phyloP scores from a whole-genome alignment of 2,888 invertebrate species.

The Phengaris alcon region DNA sequence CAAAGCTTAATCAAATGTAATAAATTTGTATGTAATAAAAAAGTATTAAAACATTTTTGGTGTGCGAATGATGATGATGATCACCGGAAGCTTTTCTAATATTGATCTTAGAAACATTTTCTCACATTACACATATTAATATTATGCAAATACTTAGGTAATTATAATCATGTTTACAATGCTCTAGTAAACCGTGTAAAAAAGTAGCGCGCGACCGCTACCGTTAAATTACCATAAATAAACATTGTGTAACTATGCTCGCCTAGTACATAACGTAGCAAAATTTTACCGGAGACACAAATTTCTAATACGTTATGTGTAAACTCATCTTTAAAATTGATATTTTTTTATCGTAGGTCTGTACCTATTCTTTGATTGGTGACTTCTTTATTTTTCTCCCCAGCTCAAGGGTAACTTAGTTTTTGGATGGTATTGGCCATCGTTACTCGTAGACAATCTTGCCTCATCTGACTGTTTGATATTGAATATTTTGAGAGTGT shows the following conservation, averaged over 20 bases:
- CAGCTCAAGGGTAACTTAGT: too few species aligned
- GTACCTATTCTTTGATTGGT: too few species aligned
- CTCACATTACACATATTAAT: neutral
- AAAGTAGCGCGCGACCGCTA: neutral
- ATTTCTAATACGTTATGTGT: neutral
- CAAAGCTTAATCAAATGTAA: too few species aligned
- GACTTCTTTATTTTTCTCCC: too few species aligned
- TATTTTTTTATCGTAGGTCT: neutral
- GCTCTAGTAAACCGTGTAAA: constrained; percentile 17
- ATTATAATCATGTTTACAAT: constrained; percentile 14
- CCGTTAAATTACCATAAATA: constrained; percentile 8
- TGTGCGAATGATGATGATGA: neutral
- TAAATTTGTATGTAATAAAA: too few species aligned
- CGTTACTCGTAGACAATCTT: too few species aligned
- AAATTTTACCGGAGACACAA: neutral
- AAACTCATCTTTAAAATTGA: neutral
- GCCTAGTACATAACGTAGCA: neutral
- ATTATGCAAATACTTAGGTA: neutral
- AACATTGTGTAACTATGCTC: constrained; percentile 22
- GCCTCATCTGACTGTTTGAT: too few species aligned
- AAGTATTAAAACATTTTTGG: too few species aligned
- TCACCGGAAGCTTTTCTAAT: neutral
- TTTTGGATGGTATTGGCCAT: too few species aligned
- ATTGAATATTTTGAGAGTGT: too few species aligned
- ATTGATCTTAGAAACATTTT: constrained; percentile 24